Conservation (phyloP, 2,113 vertebrate species). For the Acanthisitta chloris region DNA sequence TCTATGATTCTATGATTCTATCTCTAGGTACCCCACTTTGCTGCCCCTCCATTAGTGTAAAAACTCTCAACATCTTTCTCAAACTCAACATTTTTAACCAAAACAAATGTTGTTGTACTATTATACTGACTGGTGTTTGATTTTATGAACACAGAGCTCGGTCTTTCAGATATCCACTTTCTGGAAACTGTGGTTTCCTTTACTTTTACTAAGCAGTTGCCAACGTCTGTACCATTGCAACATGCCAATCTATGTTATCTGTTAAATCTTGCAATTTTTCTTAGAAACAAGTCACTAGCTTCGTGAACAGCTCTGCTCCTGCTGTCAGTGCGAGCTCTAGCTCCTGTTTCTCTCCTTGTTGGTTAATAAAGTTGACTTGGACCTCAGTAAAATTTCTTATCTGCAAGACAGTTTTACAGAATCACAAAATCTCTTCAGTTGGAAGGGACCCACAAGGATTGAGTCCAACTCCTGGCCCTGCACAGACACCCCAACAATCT, state of each 20-base stretch:
- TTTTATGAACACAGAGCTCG: not conserved
- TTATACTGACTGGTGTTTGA: not conserved
- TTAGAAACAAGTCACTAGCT: rapidly evolving
- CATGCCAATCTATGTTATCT: not conserved
- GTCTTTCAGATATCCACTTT: not conserved
- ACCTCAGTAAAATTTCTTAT: not conserved
- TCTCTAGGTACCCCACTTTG: not conserved
- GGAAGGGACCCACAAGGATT: no score
- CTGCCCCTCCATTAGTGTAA: not conserved
- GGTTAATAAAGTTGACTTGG: not conserved
- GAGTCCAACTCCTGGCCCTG: no score
- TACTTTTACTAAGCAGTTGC: not conserved
- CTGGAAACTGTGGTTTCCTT: not conserved
- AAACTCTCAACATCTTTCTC: not conserved
- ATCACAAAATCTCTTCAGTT: no score
- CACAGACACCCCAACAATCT: no score
- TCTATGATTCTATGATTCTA: no score
- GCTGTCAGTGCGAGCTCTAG: not conserved
- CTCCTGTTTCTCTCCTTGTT: not conserved
- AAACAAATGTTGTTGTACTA: not conserved
- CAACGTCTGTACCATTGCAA: not conserved
- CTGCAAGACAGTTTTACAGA: not conserved
- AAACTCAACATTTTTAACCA: not conserved
- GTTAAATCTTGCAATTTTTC: not conserved
- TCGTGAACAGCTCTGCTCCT: not conserved